Base-by-base conservation (phyloP, 2,113 vertebrate species). In the Hippocampus barbouri region DNA sequence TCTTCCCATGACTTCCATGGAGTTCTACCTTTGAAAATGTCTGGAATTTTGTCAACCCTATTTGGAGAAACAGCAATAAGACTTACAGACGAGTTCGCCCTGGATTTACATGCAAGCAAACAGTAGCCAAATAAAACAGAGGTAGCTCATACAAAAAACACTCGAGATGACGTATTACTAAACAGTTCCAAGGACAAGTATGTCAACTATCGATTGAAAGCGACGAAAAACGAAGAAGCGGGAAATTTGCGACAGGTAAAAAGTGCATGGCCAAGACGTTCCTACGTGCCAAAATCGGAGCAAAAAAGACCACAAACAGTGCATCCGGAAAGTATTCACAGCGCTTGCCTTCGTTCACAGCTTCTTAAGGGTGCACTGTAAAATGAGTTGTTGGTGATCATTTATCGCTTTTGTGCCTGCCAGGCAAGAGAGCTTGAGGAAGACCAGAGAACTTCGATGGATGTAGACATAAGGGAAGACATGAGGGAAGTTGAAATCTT, bases 101-200 rank as follows among this genome's bases (percentile, higher is more conserved):
- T 57, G 67, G 18, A 78, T 47, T 68, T 64, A 68, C 27, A 71
- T 71, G 66, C 74, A 74, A 38, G 68, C 61, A 76, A 54, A 25
- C 6, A 66, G n/a, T 79, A 14, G 4, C 12, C 9, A 5, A 45
- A 38, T 66, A 79, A 64, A 73, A 72, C 41, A 62, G 83, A 88
- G 86, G 87, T 85, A 86, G 87, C 85, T 85, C 85, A 79, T 76
- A 71, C 47, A 74, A 81, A 80, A 51, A 57, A 20, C 41, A 66
- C 80, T 80, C 81, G 69, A 57, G 23, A 60, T 38, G 23, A 9
- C 23, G 18, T 18, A 59, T 51, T 61, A 45, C 67, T 56, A 81
- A 76, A 79, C 47, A 23, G 5, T 47, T 47, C n/a, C 59, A 54
- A 9, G 49, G 8, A 43, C 10, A 10, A 43, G 41, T 69, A 68